Conservation (phyloP, 2,113 vertebrate species). For the Cyrtonyx montezumae region DNA sequence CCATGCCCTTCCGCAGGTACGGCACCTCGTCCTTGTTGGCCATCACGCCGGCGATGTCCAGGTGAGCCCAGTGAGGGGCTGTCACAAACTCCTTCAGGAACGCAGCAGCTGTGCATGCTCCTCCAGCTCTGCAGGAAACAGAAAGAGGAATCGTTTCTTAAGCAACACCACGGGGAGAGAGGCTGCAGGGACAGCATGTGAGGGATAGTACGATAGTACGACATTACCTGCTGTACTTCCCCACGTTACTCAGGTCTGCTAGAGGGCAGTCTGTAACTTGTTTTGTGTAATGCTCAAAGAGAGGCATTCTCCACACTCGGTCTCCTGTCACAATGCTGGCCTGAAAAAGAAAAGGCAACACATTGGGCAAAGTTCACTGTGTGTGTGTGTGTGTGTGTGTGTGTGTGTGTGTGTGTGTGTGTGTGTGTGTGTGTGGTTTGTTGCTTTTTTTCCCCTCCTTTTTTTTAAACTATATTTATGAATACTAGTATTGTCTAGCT, state of each 20-base stretch:
- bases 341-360: conserved; percentile 63
- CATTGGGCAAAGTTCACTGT: background rate
- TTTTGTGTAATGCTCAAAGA: conserved; percentile 94
- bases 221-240: conserved; percentile 91
- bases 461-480: background rate
- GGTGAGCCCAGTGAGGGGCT: conserved; percentile 90
- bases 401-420: too few species aligned
- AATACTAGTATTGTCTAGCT: background rate
- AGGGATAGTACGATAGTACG: background rate
- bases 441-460: background rate
- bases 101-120: conserved; percentile 95
- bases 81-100: conserved; percentile 95
- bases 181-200: background rate
- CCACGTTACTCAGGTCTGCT: conserved; percentile 96
- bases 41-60: conserved; percentile 98
- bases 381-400: too few species aligned
- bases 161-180: background rate
- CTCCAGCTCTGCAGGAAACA: conserved; percentile 84
- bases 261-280: conserved; percentile 92
- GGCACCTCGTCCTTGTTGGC: conserved; percentile 93
- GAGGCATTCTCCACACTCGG: conserved; percentile 97
- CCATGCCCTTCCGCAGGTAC: conserved; percentile 95
- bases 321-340: conserved; percentile 94
- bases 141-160: background rate
- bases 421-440: too few species aligned